Evolutionary conservation across 2,797 vertebrate genomes (phyloP).

Genomic region (Thunnus albacares): DNA sequence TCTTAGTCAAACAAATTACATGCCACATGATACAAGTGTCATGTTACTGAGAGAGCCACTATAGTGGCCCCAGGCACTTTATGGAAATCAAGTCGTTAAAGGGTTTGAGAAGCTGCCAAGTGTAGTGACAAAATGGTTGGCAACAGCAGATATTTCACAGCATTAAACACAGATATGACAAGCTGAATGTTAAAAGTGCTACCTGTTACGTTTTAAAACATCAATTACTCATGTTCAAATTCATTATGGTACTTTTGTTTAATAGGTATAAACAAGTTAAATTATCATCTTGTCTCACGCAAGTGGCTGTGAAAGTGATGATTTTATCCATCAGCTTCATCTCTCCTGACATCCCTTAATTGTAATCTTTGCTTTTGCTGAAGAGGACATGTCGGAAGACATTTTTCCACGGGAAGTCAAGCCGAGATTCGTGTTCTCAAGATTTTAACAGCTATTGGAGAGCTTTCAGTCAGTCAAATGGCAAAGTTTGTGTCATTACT

Average conservation of each 20-base stretch:
- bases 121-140: conserved; percentile 10
- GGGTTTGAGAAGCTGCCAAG: conserved; percentile 17
- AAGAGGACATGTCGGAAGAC: no score
- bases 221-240: background rate
- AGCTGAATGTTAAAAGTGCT: background rate
- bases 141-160: background rate
- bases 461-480: no score
- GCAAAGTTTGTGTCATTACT: no score
- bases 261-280: background rate
- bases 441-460: no score
- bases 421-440: no score
- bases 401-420: no score
- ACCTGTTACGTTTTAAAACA: conserved; percentile 15
- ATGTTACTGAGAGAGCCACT: background rate
- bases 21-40: background rate
- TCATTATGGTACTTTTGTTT: background rate
- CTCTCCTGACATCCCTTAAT: no score
- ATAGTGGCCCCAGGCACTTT: conserved; percentile 6
- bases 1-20: background rate
- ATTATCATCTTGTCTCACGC: no score
- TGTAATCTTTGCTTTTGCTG: no score
- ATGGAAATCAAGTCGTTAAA: conserved; percentile 30
- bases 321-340: no score
- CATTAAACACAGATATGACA: conserved; percentile 4
- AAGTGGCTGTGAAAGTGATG: no score